Base-by-base conservation (phyloP, 2,888 invertebrate species). In the Chymomyza caudatula region DNA sequence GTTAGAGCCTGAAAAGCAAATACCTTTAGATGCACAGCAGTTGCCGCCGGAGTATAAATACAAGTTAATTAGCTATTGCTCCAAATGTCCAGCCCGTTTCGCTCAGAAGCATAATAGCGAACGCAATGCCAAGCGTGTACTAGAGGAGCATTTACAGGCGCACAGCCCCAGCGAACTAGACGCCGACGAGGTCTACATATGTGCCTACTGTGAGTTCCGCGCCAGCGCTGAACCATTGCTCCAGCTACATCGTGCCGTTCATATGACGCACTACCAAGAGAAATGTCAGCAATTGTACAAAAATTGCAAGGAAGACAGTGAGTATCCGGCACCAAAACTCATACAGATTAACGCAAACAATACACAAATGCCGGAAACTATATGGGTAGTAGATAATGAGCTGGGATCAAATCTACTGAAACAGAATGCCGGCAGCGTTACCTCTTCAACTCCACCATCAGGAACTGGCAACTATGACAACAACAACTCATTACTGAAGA, bases 181-280 rank as follows among this genome's bases (percentile, higher is more conserved):
- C 5, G n/a, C 73, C 53, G 76, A 72, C 1, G 64, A 70, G 55
- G 42, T 63, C 22, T 93, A 93, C 82, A 93, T 94, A 70, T 97
- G 97, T 84, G 93, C 94, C 68, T 92, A 92, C 86, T 97, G 97
- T 86, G 94, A 95, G 57, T 97, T 94, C 89, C 94, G 95, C 0
- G 94, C 95, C 0, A 91, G 93, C 1, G 94, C 95, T 74, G 93
- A 94, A 72, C 92, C 92, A 8, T 94, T 95, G 81, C 90, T 96
- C 29, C 89, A 92, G 49, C 92, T 94, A 0, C 97, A 97, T 88
- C 91, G 92, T 19, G 92, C 92, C 73, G 95, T 96, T 0, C 97
- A 97, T 87, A 93, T 94, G 0, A 92, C 93, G 53, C 95, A 95
- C 82, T 96, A 96, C 88, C 94, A 96, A 87, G 94, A 95, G 25